These are phyloP conservation scores for Spilosoma lubricipeda DNA, from an alignment of 2,888 invertebrate genomes.

Conservation along the genomic window DNA sequence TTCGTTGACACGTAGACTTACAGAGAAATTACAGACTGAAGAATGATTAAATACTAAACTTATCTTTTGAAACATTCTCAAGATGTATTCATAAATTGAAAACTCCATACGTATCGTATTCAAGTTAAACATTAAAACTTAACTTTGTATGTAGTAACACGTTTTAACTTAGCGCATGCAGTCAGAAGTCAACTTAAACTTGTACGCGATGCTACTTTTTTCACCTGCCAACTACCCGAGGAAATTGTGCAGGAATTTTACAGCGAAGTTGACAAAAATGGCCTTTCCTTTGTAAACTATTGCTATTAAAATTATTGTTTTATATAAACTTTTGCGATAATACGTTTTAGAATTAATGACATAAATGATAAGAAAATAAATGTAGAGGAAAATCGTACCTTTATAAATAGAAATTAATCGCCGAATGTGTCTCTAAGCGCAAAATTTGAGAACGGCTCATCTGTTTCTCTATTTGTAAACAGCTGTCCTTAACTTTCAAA, in stretches of 20 bases:
- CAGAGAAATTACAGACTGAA: neutral
- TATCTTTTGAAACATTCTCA: neutral
- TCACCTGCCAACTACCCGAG: constrained; percentile 35
- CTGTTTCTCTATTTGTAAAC: too few relatives aligned
- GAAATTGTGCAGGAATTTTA: constrained; percentile 18
- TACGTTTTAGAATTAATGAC: too few relatives aligned
- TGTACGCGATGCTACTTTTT: constrained; percentile 30
- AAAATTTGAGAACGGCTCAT: too few relatives aligned
- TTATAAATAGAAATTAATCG: too few relatives aligned
- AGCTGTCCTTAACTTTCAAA: too few relatives aligned
- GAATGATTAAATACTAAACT: neutral
- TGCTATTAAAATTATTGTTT: too few relatives aligned
- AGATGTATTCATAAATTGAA: neutral
- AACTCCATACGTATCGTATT: constrained; percentile 3
- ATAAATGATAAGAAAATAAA: too few relatives aligned
- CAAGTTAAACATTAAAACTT: constrained; percentile 5
- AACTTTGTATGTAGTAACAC: constrained; percentile 10
- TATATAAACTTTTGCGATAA: too few relatives aligned
- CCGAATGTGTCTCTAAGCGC: too few relatives aligned
- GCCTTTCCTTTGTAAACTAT: too few relatives aligned
- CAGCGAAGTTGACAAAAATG: too few relatives aligned
- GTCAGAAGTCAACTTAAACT: constrained; percentile 38
- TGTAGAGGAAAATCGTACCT: too few relatives aligned
- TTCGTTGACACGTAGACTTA: neutral
- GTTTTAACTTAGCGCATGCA: constrained; percentile 28